These are phyloP conservation scores for Hybognathus amarus DNA, from an alignment of 2,797 vertebrate species.

Conservation along the genomic window DNA sequence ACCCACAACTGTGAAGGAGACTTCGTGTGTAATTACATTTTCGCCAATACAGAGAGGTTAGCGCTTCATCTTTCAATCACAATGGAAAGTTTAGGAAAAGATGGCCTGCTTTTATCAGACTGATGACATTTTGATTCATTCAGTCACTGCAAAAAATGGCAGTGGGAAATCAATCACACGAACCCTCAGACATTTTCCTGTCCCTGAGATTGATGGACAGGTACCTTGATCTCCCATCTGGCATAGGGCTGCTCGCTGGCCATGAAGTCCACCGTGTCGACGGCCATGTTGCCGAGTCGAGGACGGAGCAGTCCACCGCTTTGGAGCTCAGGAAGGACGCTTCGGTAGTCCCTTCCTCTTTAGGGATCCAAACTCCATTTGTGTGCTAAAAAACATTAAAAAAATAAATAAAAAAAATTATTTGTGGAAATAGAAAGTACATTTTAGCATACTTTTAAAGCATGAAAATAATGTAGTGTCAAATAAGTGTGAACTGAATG, in stretches of 20 bases:
- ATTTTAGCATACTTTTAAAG: neutral
- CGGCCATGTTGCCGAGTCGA: conserved; percentile 68
- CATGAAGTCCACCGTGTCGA: conserved; percentile 73
- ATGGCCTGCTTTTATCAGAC: neutral
- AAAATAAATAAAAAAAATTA: neutral
- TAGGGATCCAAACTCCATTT: conserved; percentile 74
- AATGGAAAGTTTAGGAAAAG: conserved; percentile 8
- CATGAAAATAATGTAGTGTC: neutral
- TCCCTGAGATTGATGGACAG: conserved; percentile 7
- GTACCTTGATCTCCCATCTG: conserved; percentile 87
- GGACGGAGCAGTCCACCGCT: conserved; percentile 79
- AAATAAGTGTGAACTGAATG: neutral
- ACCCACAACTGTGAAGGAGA: conserved; percentile 51
- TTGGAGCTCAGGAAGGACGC: conserved; percentile 82
- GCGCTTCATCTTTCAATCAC: conserved; percentile 27
- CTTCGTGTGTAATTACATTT: conserved; percentile 28
- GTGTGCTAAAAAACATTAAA: conserved; percentile 66
- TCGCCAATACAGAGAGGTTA: neutral
- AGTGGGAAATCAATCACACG: conserved; percentile 18
- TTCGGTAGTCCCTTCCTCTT: conserved; percentile 75
- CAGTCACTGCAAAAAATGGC: neutral
- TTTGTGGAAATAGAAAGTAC: neutral
- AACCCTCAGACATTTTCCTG: neutral
- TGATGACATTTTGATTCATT: conserved; percentile 36
- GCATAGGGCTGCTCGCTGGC: conserved; percentile 77